Conservation (phyloP, 2,113 vertebrate genomes). For the Fregetta grallaria region DNA sequence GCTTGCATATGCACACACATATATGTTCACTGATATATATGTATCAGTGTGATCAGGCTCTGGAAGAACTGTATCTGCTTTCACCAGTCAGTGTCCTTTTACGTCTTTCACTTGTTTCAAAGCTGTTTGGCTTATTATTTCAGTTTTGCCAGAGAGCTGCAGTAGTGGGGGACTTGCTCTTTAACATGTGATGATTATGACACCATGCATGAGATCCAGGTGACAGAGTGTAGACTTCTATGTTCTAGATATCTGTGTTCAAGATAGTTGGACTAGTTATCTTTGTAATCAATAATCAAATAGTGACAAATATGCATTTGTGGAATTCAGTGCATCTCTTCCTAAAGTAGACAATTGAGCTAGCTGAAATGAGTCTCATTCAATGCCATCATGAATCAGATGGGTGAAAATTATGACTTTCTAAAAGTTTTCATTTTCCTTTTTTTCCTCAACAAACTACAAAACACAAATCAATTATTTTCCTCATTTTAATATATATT, state of each 20-base stretch:
- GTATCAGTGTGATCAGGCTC: neutral
- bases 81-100: neutral
- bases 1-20: neutral
- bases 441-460: neutral
- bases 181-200: neutral
- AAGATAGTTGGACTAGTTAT: neutral
- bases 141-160: neutral
- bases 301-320: neutral
- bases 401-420: neutral
- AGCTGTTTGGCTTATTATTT: neutral
- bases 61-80: neutral
- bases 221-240: neutral
- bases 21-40: neutral
- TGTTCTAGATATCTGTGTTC: neutral
- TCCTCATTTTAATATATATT: neutral
- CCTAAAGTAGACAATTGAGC: neutral
- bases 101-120: neutral
- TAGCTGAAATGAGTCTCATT: neutral
- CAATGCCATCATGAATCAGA: neutral
- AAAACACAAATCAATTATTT: neutral
- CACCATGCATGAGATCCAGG: neutral
- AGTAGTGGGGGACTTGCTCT: neutral
- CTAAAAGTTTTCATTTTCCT: neutral
- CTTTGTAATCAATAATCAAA: neutral
- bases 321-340: neutral